These are phyloP conservation scores for Sebastes iracundus DNA, from an alignment of 2,797 vertebrate genomes.

Conservation along the genomic window DNA sequence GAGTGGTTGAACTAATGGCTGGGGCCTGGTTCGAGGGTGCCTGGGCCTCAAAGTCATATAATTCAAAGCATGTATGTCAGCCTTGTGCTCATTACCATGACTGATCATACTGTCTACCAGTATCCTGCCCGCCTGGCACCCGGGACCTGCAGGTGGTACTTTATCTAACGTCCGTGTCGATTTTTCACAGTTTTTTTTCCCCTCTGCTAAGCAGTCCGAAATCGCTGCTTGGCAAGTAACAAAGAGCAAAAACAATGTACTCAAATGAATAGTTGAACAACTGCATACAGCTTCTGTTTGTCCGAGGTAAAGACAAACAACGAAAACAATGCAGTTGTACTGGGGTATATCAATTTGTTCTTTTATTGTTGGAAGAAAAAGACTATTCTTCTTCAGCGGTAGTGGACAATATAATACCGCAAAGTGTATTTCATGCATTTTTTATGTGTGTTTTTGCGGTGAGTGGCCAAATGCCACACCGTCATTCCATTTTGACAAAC, in stretches of 20 bases:
- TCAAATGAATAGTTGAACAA: slow-evolving; percentile 53
- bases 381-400: slow-evolving; percentile 1
- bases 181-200: slow-evolving; percentile 72
- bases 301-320: slow-evolving; percentile 29
- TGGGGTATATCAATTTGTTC: slow-evolving; percentile 40
- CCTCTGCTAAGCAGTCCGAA: slow-evolving; percentile 60
- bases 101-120: slow-evolving; percentile 84
- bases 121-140: slow-evolving; percentile 85
- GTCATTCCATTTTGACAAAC: slow-evolving; percentile 44
- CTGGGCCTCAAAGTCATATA: slow-evolving; percentile 74
- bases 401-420: slow-evolving; percentile 39
- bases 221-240: slow-evolving; percentile 51
- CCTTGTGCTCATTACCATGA: slow-evolving; percentile 84
- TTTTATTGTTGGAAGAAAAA: slow-evolving; percentile 31
- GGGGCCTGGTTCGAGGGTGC: slow-evolving; percentile 62
- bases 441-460: slow-evolving; percentile 27
- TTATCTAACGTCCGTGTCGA: slow-evolving; percentile 79
- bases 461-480: slow-evolving; percentile 24
- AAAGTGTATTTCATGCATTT: slow-evolving; percentile 40
- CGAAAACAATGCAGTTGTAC: slow-evolving; percentile 34
- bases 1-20: slow-evolving; percentile 72
- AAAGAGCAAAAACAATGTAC: slow-evolving; percentile 48
- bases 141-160: slow-evolving; percentile 83
- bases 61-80: slow-evolving; percentile 79
- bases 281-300: slow-evolving; percentile 42